These are phyloP conservation scores for Halictus quadricinctus DNA, from an alignment of 2,888 invertebrate genomes.

Conservation along the genomic window DNA sequence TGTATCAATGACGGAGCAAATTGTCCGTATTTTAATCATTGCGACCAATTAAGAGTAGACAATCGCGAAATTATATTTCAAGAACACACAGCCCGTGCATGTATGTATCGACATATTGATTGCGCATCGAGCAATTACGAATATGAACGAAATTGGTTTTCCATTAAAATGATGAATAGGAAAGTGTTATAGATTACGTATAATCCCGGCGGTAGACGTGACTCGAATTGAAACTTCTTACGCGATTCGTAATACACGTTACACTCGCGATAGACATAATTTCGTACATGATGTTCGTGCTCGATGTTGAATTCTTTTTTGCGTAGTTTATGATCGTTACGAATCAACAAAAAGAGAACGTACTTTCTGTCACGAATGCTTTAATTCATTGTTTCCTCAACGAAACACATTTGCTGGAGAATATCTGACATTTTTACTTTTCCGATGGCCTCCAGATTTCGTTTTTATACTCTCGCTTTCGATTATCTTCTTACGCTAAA, in stretches of 20 bases:
- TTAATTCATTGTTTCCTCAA: too few relatives aligned
- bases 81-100: not conserved
- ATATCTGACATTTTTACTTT: too few relatives aligned
- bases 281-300: too few relatives aligned
- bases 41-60: not conserved
- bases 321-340: too few relatives aligned
- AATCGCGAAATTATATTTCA: not conserved
- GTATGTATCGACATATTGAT: not conserved
- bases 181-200: not conserved
- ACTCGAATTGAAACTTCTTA: not conserved
- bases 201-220: not conserved
- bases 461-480: too few relatives aligned
- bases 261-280: too few relatives aligned
- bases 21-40: not conserved
- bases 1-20: not conserved
- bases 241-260: not conserved
- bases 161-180: conserved; percentile 12
- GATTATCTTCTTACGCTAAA: too few relatives aligned
- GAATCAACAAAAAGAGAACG: too few relatives aligned
- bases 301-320: too few relatives aligned
- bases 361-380: too few relatives aligned
- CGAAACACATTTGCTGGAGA: too few relatives aligned
- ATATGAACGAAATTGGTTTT: conserved; percentile 9
- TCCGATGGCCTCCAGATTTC: too few relatives aligned
- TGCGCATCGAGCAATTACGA: not conserved